Evolutionary conservation across 2,797 vertebrate species (phyloP), one percentile per base, ranked within the genome.

Genomic region (Arctocebus calabarensis): DNA sequence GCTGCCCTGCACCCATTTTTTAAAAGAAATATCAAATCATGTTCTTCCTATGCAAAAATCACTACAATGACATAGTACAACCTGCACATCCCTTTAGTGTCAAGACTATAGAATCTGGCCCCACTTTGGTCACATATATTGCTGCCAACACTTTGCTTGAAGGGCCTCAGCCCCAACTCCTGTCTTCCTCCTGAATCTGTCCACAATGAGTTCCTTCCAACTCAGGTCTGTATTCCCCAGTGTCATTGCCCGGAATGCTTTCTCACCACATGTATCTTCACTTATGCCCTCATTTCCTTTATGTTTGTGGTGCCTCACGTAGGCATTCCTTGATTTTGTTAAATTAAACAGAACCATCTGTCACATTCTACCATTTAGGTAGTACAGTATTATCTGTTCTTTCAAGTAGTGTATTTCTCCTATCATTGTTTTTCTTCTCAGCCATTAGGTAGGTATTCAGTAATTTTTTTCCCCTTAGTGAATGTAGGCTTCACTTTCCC

Each of bases 161-260:
- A 59, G 0, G 4, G 25, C 17, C 64, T 73, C 25, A 66, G 4
- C 17, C 61, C 1, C 0, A 20, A 6, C 0, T n/a, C 8, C 2
- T 78, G 23, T 48, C 48, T 68, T 79, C 79, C 55, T 61, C n/a
- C 22, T 32, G 68, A 40, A 5, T 9, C 22, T 59, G 25, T 12
- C n/a, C 14, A 73, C 43, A 2, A 4, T 43, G 37, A 23, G 29
- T 34, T 37, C 29, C 62, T 17, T 62, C 16, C 57, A 25, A 7
- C 34, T 64, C n/a, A n/a, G 55, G 40, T 4, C 45, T 62, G 10
- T 22, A 27, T 82, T 64, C 43, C 48, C 37, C 43, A 14, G 2
- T 93, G 13, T 37, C 7, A 23, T 29, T 83, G 13, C 73, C 25
- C 71, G 59, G 13, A 66, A 87, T 52, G 17, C 3, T 55, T n/a